Percentiles rank a stretch among this genome's conserved stretches.
phyloP scores from a whole-genome alignment of 2,797 vertebrate species.

The Cuniculus paca region DNA sequence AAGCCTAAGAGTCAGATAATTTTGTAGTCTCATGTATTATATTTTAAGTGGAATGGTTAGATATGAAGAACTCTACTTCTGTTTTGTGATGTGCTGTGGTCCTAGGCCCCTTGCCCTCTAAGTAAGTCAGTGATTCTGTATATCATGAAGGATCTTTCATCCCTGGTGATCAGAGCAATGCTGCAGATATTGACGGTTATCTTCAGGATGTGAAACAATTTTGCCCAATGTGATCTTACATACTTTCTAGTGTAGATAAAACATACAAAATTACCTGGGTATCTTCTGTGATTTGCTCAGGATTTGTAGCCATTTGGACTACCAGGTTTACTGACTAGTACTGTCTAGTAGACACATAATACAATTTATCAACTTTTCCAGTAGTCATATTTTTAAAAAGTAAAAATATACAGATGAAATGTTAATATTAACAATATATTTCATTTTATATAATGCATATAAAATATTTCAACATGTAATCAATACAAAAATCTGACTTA shows the following conservation, averaged over 20 bases:
- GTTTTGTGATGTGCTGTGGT: background rate
- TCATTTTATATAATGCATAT: background rate
- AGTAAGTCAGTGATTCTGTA: background rate
- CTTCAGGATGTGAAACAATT: background rate
- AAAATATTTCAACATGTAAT: constrained; percentile 17
- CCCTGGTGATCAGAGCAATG: background rate
- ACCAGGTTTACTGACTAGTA: background rate
- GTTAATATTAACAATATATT: background rate
- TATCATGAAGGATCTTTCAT: background rate
- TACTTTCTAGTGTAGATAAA: background rate
- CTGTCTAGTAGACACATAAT: background rate
- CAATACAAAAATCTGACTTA: background rate
- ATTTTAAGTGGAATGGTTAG: background rate
- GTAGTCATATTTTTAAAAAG: background rate
- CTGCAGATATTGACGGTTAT: background rate
- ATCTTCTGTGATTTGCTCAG: background rate
- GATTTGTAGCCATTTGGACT: background rate
- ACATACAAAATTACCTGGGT: background rate
- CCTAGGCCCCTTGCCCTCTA: background rate
- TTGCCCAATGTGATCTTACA: background rate
- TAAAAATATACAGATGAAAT: constrained; percentile 28
- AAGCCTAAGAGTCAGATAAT: background rate
- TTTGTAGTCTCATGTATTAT: background rate
- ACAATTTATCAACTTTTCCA: background rate
- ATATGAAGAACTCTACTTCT: background rate